A percentile compares a stretch with the other conserved stretches of the same genome.
Evolutionary conservation across 2,113 vertebrate species (phyloP).

Genomic region (Myotis yumanensis): DNA sequence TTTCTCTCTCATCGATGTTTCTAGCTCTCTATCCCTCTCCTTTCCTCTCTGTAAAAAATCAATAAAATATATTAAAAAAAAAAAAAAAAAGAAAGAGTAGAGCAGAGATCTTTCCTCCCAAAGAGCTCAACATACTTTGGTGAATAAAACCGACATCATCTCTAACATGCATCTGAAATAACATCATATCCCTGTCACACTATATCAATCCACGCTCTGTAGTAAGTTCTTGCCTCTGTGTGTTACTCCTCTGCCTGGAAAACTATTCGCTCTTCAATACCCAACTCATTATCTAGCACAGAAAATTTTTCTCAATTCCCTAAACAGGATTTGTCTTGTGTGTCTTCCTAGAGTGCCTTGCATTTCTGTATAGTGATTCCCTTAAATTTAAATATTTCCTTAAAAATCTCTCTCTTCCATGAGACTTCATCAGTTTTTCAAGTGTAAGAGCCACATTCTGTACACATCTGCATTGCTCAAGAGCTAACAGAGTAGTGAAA

Average conservation of each 20-base stretch:
- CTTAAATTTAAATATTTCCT: background rate
- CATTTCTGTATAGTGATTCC: background rate
- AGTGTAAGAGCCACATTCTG: background rate
- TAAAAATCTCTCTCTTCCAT: background rate
- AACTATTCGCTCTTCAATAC: constrained; percentile 4
- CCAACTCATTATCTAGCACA: background rate
- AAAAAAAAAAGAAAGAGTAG: background rate
- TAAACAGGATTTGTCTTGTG: background rate
- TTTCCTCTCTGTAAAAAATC: too few relatives aligned
- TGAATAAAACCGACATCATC: background rate
- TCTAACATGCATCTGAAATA: too few relatives aligned
- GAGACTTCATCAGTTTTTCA: background rate
- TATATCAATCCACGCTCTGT: background rate
- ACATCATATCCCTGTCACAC: background rate
- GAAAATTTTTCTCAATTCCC: background rate
- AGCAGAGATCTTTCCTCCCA: background rate
- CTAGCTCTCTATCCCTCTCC: too few relatives aligned
- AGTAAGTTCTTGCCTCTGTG: background rate
- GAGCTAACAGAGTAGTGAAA: background rate
- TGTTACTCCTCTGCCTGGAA: background rate
- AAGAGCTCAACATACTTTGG: background rate
- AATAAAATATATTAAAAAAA: too few relatives aligned
- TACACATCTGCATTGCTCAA: background rate
- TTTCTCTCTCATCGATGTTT: too few relatives aligned
- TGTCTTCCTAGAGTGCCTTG: background rate